Conservation (phyloP, 2,888 invertebrate genomes). For the Conomelus anceps region DNA sequence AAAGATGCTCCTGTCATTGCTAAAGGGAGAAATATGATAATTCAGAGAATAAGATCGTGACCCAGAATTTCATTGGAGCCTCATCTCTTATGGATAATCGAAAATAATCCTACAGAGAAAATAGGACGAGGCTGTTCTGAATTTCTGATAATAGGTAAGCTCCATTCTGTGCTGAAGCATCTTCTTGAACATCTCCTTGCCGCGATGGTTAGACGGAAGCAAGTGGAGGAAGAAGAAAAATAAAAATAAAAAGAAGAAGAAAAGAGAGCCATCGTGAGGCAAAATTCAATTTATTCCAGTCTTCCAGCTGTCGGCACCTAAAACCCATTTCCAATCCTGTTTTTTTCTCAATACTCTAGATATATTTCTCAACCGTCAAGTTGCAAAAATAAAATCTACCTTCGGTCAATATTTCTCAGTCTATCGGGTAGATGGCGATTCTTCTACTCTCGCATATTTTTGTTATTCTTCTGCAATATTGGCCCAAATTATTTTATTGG, state of each 20-base stretch:
- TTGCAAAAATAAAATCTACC: not conserved
- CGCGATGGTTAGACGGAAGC: not conserved
- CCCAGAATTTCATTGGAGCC: not conserved
- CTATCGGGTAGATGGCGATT: not conserved
- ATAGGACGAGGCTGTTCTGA: not conserved
- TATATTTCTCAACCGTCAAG: not conserved
- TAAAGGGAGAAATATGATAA: not conserved
- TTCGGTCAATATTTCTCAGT: not conserved
- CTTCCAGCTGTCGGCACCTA: not conserved
- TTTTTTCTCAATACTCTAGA: not conserved
- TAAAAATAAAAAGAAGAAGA: not conserved
- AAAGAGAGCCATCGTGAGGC: not conserved
- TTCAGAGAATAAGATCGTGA: not conserved
- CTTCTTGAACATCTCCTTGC: not conserved
- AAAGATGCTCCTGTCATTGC: not conserved
- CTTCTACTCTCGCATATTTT: not conserved
- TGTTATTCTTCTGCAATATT: not conserved
- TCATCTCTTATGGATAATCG: not conserved
- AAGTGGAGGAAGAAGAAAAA: not conserved
- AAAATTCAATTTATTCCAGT: not conserved
- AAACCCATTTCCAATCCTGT: not conserved
- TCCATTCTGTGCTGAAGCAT: not conserved
- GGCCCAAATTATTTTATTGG: not conserved
- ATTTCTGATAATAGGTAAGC: not conserved
- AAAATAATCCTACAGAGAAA: not conserved